Evolutionary conservation across 2,113 vertebrate species (phyloP), one percentile per base, ranked within the genome.

Genomic region (Lophura nycthemera): DNA sequence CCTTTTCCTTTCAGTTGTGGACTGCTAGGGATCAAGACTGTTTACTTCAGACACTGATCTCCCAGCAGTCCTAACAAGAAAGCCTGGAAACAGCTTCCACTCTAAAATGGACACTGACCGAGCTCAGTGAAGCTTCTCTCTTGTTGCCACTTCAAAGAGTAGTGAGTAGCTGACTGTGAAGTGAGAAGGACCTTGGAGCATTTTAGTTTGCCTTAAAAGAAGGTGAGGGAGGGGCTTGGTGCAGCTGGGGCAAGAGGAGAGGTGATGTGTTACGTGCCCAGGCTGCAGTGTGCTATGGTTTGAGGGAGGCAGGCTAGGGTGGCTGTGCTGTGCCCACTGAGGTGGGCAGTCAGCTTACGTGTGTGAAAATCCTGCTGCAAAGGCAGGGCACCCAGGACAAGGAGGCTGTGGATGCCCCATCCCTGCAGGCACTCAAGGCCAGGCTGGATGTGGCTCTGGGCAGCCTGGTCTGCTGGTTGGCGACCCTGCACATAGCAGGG

Each of bases 281-380:
- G 52, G 24, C 45, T 11, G 38, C 2, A 4, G 54, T 8, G 5
- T 0, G 0, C 25, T 36, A 11, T 8, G 27, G 24, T 9, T 59
- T 21, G 17, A 6, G 27, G 16, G 3, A 25, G 16, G 47, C 18
- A 2, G 36, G 27, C 20, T 1, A 7, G 11, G 14, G 11, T 22
- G 22, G 25, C 7, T 29, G 7, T 50, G 52, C 52, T 27, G 52
- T 52, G 25, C 50, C 22, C 12, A 13, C 24, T 50, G 48, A 47
- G 48, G 21, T 50, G 48, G 48, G 48, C 48, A 50, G 24, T 25
- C 25, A 27, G 52, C 25, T 9, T 29, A 20, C 8, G 30, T 32
- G 57, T n/a, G 59, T 34, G 59, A 24, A 54, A 54, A 8, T 54
- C 25, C 27, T 29, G 7, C 8, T 13, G 50, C 70, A 32, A 27